A percentile compares a stretch with the other conserved stretches of the same genome.
phyloP scores from a whole-genome alignment of 2,113 vertebrate genomes.

The Hemiscyllium ocellatum region DNA sequence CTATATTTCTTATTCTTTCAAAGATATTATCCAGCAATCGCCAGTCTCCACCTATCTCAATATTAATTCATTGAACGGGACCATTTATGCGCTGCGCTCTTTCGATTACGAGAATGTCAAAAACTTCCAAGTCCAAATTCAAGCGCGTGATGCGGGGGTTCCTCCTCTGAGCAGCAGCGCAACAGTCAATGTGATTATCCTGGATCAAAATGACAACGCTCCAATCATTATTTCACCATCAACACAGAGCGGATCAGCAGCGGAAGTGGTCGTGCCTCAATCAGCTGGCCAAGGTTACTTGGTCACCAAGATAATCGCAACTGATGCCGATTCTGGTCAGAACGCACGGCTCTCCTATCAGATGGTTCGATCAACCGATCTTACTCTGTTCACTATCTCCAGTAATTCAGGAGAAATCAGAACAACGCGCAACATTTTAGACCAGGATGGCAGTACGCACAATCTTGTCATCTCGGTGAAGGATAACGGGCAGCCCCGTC shows the following conservation, averaged over 20 bases:
- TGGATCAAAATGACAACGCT: conserved; percentile 50
- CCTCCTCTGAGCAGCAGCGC: conserved; percentile 45
- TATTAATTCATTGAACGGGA: conserved; percentile 50
- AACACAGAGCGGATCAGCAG: conserved; percentile 43
- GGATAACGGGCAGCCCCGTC: conserved; percentile 48
- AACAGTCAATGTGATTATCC: conserved; percentile 47
- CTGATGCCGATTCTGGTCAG: conserved; percentile 45
- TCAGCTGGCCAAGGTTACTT: conserved; percentile 55
- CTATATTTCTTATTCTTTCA: conserved; percentile 44
- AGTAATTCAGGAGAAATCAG: conserved; percentile 47
- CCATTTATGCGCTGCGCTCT: conserved; percentile 46
- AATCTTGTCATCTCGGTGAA: conserved; percentile 47
- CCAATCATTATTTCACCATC: conserved; percentile 45
- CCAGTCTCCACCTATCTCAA: conserved; percentile 44
- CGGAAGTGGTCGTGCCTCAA: conserved; percentile 52
- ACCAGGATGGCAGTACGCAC: conserved; percentile 44
- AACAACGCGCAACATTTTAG: conserved; percentile 43
- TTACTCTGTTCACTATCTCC: conserved; percentile 45
- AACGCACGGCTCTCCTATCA: conserved; percentile 45
- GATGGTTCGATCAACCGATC: conserved; percentile 43
- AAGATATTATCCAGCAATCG: conserved; percentile 38
- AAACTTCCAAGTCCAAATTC: conserved; percentile 43
- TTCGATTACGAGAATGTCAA: conserved; percentile 55
- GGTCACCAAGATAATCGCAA: conserved; percentile 43
- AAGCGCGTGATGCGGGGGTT: conserved; percentile 45